These are phyloP conservation scores for Fissipunctia ypsillon DNA, from an alignment of 2,888 invertebrate species.

Conservation along the genomic window DNA sequence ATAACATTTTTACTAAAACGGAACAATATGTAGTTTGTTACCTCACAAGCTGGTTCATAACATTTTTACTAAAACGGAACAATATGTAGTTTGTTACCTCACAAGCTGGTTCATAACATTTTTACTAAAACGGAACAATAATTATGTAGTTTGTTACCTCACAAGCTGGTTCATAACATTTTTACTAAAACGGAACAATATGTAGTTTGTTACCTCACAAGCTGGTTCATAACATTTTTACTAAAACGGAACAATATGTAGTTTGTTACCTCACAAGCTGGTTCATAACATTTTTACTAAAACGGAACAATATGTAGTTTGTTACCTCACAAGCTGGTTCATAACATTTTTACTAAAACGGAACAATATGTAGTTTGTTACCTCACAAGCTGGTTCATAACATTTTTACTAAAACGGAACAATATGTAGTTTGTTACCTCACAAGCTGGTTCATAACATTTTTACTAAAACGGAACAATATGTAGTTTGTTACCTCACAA, in stretches of 20 bases:
- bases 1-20: slow-evolving; percentile 43
- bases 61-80: slow-evolving; percentile 42
- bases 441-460: slow-evolving; percentile 28
- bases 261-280: slow-evolving; percentile 23
- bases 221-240: slow-evolving; percentile 35
- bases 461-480: slow-evolving; percentile 36
- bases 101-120: slow-evolving; percentile 28
- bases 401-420: slow-evolving; percentile 42
- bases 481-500: slow-evolving; percentile 22
- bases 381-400: slow-evolving; percentile 20
- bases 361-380: slow-evolving; percentile 19
- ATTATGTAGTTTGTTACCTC: slow-evolving; percentile 18
- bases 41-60: slow-evolving; percentile 20
- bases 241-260: slow-evolving; percentile 8
- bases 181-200: slow-evolving; percentile 36
- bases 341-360: slow-evolving; percentile 43
- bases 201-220: slow-evolving; percentile 22
- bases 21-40: slow-evolving; percentile 19
- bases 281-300: slow-evolving; percentile 39
- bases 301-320: slow-evolving; percentile 18
- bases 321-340: slow-evolving; percentile 19
- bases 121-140: too few relatives aligned
- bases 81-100: slow-evolving; percentile 18
- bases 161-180: slow-evolving; percentile 28
- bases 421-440: slow-evolving; percentile 18